These are phyloP conservation scores for Isoperla grammatica DNA, from an alignment of 2,888 invertebrate genomes.

Conservation along the genomic window DNA sequence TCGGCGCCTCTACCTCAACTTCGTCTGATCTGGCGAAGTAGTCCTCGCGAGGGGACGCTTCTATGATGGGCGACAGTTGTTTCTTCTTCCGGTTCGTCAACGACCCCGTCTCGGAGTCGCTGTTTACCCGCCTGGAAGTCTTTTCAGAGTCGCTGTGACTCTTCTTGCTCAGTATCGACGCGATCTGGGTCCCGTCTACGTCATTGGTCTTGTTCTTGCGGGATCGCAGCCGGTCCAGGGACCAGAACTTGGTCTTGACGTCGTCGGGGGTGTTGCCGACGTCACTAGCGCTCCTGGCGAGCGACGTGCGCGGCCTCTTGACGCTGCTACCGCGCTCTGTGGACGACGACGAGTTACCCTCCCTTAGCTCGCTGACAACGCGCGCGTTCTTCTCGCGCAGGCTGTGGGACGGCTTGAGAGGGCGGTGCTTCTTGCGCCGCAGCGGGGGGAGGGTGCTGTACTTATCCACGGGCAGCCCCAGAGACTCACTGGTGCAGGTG, in stretches of 20 bases:
- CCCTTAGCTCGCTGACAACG: slow-evolving; percentile 16
- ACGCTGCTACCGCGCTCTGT: slow-evolving; percentile 3
- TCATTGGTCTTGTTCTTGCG: slow-evolving; percentile 37
- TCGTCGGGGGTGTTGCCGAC: slow-evolving; percentile 41
- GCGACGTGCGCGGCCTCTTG: slow-evolving; percentile 24
- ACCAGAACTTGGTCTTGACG: slow-evolving; percentile 18
- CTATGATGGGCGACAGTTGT: slow-evolving; percentile 74
- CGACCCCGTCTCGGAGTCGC: slow-evolving; percentile 27
- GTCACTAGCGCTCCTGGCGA: slow-evolving; percentile 49
- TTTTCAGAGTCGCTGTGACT: slow-evolving; percentile 58
- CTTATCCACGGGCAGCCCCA: slow-evolving; percentile 10
- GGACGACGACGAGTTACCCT: slow-evolving; percentile 16
- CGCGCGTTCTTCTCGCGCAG: slow-evolving; percentile 15
- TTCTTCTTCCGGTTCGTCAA: slow-evolving; percentile 54
- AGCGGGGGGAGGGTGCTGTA: slow-evolving; percentile 26
- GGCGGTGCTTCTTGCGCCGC: slow-evolving; percentile 13
- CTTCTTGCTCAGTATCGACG: slow-evolving; percentile 40
- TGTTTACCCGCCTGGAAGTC: slow-evolving; percentile 44
- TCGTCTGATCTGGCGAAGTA: slow-evolving; percentile 48
- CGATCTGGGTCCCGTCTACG: slow-evolving; percentile 39
- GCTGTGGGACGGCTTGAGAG: slow-evolving; percentile 2
- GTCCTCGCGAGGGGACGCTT: slow-evolving; percentile 65
- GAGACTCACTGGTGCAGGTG: slow-evolving; percentile 50
- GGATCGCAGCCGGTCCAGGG: slow-evolving; percentile 15
- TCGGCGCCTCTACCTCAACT: too few species aligned